Base-by-base conservation (phyloP, 2,888 invertebrate genomes). In the Pinctada fucata region DNA sequence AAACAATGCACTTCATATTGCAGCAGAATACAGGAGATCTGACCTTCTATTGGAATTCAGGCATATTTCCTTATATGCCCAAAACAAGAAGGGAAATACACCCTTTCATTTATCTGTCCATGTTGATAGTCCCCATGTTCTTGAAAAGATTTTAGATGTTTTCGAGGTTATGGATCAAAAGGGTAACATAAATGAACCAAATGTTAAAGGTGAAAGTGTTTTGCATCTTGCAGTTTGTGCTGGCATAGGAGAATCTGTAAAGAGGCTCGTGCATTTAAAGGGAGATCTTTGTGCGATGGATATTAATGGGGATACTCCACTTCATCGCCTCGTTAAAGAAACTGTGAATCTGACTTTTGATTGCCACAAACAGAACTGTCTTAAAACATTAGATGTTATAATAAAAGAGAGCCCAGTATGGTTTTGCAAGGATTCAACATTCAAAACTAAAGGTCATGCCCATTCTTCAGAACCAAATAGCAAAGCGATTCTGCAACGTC, bases 1-100 rank as follows among this genome's bases (percentile, higher is more conserved):
- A 2, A 90, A 91, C 82, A 92, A 90, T 73, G 88, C 91, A 8
- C 85, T 92, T 5, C 91, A 92, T 75, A 80, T 90, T 31, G 91
- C 91, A 2, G 91, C 91, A 47, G 85, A 85, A 72, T 80, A 83
- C 79, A 87, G 88, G n/a, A 80, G 81, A 58, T 88, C 88, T 1
- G 88, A 88, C 13, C 88, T 90, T 0, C 76, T 90, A 64, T 88
- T 88, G 88, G 88, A 88, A 74, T 89, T 88, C 75, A 81, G 88
- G 3, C 86, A 82, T 78, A 87, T 90, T 5, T 83, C 86, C n/a
- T 87, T 89, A 73, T 90, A 90, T 76, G 88, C 87, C 63, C 74
- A 82, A 16, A 88, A 90, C 72, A 76, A 82, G 2, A 87, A 88
- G 10, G 90, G 90, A 0, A 84, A 89, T 74, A 88, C 85, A 8